Base-by-base conservation (phyloP, 2,888 invertebrate genomes). In the Halocaridina rubra region DNA sequence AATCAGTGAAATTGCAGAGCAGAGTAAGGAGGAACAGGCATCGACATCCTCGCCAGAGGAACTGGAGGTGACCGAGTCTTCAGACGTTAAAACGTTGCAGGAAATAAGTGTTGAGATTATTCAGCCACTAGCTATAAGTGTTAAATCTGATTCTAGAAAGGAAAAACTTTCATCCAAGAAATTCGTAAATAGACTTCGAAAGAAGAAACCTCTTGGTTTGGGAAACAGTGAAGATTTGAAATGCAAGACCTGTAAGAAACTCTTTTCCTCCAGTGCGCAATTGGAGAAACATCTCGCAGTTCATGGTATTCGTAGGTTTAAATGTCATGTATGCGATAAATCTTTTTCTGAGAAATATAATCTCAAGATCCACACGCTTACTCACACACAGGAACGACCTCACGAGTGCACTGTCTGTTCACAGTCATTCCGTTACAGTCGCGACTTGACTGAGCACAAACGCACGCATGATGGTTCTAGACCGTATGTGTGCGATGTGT, bases 281-380 rank as follows among this genome's bases (percentile, higher is more conserved):
- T 67, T 85, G 2, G 59, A 64, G 22, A 39, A 77, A 16, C 85
- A 85, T 61, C 32, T 46, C 10, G 57, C 69, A 22, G 76, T 69
- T 0, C 85, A 85, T n/a, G 74, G 61, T 32, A 8, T 4, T 27
- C 75, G 76, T 33, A 76, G 71, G 22, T 76, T 76, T 39, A 24
- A 59, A 8, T 86, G 86, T 57, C 59, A 27, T 7, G n/a, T 78
- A 24, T 86, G 86, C 46, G 59, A 32, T 30, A 84, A 82, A 53
- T 24, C 79, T 2, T 86, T 86, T 53, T 64, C 81, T 0, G 86
- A 86, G 30, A 82, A 80, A 30, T 86, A 80, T 71, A 86, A 86
- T 29, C 69, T 86, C 16, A 86, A 86, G 79, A 86, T 76, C 16
- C 86, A 86, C 71, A 79, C 79, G 69, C 46, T 86, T 33, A 84